Evolutionary conservation across 2,113 vertebrate genomes (phyloP).

Genomic region (Chloebia gouldiae): DNA sequence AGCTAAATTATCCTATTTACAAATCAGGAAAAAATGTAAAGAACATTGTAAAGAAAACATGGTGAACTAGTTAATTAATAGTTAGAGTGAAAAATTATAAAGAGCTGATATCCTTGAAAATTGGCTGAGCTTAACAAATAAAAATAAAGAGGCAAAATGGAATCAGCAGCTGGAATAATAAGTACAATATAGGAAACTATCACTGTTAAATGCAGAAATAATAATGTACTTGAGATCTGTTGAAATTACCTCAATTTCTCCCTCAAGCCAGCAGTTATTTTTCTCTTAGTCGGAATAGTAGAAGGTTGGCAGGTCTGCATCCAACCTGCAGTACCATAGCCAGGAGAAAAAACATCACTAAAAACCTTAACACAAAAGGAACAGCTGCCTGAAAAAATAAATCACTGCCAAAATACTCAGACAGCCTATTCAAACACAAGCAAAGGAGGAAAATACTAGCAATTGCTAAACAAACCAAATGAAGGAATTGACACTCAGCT

Average conservation of each 20-base stretch:
- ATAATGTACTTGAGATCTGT: background rate
- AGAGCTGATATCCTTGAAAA: background rate
- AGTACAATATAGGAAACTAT: background rate
- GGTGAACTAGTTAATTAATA: background rate
- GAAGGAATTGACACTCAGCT: background rate
- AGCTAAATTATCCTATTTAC: background rate
- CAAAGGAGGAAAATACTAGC: slow-evolving; percentile 14
- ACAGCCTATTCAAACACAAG: slow-evolving; percentile 39
- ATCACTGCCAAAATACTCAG: slow-evolving; percentile 44
- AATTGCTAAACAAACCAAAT: slow-evolving; percentile 14
- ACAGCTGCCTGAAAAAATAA: slow-evolving; percentile 57
- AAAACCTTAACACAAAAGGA: slow-evolving; percentile 52
- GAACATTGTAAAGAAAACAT: background rate
- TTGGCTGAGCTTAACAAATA: background rate
- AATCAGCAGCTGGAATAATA: background rate
- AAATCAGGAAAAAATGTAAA: background rate
- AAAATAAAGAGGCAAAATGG: background rate
- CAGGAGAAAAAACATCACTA: slow-evolving; percentile 10
- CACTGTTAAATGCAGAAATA: slow-evolving; percentile 9
- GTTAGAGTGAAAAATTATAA: background rate
- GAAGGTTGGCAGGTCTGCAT: slow-evolving; percentile 16
- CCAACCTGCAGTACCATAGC: background rate
- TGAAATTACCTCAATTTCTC: slow-evolving; percentile 26
- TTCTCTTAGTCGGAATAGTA: background rate
- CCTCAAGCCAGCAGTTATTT: background rate